Percentiles rank a stretch among this genome's conserved stretches.
These are phyloP conservation scores for Matsumurasca onukii DNA, from an alignment of 1,140 invertebrate genomes.

Conservation along the genomic window DNA sequence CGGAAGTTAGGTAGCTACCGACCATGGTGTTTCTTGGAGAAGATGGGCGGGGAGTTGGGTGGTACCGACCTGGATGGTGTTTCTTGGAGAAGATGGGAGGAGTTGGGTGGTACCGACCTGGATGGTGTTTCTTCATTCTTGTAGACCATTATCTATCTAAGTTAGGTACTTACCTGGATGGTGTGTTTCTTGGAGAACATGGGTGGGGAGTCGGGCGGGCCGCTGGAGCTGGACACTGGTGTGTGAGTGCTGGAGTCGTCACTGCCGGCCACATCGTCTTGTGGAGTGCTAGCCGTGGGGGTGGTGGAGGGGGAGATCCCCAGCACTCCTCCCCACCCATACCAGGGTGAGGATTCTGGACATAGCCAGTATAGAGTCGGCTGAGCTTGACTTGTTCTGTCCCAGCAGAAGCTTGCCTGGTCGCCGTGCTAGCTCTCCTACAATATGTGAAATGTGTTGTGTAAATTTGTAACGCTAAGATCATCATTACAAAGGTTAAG, in stretches of 20 bases:
- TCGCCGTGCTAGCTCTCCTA: constrained; percentile 22
- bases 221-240: constrained; percentile 56
- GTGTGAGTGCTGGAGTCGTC: constrained; percentile 63
- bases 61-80: too few relatives aligned
- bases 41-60: constrained; percentile 56
- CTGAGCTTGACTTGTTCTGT: constrained; percentile 59
- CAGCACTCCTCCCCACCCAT: constrained; percentile 48
- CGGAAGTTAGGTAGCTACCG: too few relatives aligned
- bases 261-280: constrained; percentile 62
- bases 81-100: too few relatives aligned
- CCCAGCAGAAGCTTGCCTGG: constrained; percentile 27
- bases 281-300: constrained; percentile 62
- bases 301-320: constrained; percentile 60
- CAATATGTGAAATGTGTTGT: not conserved
- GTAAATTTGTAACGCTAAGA: too few relatives aligned
- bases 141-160: too few relatives aligned
- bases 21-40: constrained; percentile 38
- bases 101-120: too few relatives aligned
- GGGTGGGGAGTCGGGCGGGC: constrained; percentile 56
- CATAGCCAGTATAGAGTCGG: constrained; percentile 73
- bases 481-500: too few relatives aligned
- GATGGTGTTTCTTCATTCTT: too few relatives aligned
- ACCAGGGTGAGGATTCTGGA: constrained; percentile 62
- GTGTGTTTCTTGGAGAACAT: constrained; percentile 39
- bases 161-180: constrained; percentile 42